phyloP scores from a whole-genome alignment of 1,140 invertebrate genomes.

The Plectrocnemia conspersa region DNA sequence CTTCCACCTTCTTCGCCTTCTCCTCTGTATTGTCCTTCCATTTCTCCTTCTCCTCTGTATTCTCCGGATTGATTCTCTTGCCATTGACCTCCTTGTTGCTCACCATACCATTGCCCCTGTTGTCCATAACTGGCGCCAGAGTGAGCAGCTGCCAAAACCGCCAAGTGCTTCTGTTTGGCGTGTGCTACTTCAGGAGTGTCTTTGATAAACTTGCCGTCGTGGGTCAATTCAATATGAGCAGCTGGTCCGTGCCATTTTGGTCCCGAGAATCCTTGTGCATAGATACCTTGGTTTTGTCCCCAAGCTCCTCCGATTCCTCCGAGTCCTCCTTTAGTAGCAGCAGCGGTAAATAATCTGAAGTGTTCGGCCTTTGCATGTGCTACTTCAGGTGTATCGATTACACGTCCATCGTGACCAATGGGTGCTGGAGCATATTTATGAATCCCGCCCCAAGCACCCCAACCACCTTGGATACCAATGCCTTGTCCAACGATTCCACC shows the following conservation, averaged over 20 bases:
- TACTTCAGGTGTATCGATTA: slow-evolving; percentile 50
- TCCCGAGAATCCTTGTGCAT: slow-evolving; percentile 17
- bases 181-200: slow-evolving; percentile 51
- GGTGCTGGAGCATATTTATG: slow-evolving; percentile 25
- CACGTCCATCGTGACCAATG: slow-evolving; percentile 34
- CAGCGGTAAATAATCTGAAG: slow-evolving; percentile 34
- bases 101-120: slow-evolving; percentile 7
- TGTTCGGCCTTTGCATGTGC: slow-evolving; percentile 48
- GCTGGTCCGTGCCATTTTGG: slow-evolving; percentile 34
- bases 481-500: slow-evolving; percentile 13
- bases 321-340: slow-evolving; percentile 53
- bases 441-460: slow-evolving; percentile 19
- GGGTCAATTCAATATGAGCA: slow-evolving; percentile 49
- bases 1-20: slow-evolving; percentile 25
- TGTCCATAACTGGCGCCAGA: neutral
- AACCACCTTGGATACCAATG: slow-evolving; percentile 13
- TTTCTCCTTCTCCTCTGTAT: slow-evolving; percentile 15
- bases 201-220: slow-evolving; percentile 50
- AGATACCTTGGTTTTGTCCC: slow-evolving; percentile 37
- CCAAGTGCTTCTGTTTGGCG: slow-evolving; percentile 45
- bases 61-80: slow-evolving; percentile 13
- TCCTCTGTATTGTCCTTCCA: slow-evolving; percentile 28
- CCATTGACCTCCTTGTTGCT: slow-evolving; percentile 3
- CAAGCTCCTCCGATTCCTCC: slow-evolving; percentile 45
- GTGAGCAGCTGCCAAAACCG: slow-evolving; percentile 43